A percentile compares a stretch with the other conserved stretches of the same genome.
Evolutionary conservation across 1,140 invertebrate genomes (phyloP).

Genomic region (Drosophila yakuba): DNA sequence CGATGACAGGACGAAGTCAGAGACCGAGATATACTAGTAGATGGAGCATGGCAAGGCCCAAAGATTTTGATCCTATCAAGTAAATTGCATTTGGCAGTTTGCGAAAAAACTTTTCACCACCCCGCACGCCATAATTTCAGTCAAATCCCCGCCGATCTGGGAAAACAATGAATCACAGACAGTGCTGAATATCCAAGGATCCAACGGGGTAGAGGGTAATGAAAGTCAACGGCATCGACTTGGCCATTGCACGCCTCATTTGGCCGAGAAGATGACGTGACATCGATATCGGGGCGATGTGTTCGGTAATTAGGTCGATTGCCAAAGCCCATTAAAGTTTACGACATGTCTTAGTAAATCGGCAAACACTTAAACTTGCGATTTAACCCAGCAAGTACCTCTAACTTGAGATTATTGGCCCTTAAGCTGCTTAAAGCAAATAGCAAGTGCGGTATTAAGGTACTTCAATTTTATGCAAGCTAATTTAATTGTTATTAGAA

Average conservation of each 20-base stretch:
- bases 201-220: slow-evolving; percentile 7
- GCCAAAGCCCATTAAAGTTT: slow-evolving; percentile 15
- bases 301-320: slow-evolving; percentile 31
- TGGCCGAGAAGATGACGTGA: slow-evolving; percentile 40
- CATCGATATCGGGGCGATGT: slow-evolving; percentile 27
- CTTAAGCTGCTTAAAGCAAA: no score
- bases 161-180: slow-evolving; percentile 52
- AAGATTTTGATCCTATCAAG: slow-evolving; percentile 83
- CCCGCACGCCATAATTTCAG: slow-evolving; percentile 61
- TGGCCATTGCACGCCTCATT: slow-evolving; percentile 42
- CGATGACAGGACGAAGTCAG: slow-evolving; percentile 40
- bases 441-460: no score
- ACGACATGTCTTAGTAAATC: background rate
- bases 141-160: slow-evolving; percentile 12
- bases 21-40: slow-evolving; percentile 4
- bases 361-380: slow-evolving; percentile 3
- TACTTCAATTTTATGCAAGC: no score
- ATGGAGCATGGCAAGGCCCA: slow-evolving; percentile 32
- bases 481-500: background rate
- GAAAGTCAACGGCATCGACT: slow-evolving; percentile 38
- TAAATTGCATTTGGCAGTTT: slow-evolving; percentile 84
- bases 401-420: no score
- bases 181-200: background rate
- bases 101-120: slow-evolving; percentile 72
- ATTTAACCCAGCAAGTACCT: background rate